Base-by-base conservation (phyloP, 2,888 invertebrate species). In the Empis stercorea region DNA sequence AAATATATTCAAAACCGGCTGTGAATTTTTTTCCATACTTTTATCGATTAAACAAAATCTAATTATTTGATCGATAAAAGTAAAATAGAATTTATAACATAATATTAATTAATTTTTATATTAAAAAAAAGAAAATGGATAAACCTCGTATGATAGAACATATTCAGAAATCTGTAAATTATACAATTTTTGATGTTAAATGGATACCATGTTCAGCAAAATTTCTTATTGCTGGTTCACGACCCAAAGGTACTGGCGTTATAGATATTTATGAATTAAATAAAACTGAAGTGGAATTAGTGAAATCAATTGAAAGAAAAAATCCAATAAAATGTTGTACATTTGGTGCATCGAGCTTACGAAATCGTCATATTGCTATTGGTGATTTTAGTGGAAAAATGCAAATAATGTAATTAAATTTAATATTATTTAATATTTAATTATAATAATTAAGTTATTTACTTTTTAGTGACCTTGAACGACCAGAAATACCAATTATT, bases 161-260 rank as follows among this genome's bases (percentile, higher is more conserved):
- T 61, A 76, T 84, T 32, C 86, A 93, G 61, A 84, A 86, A 63
- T 73, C 81, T 17, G 68, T 93, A 2, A 80, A 86, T 61, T 94
- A 87, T 66, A 87, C 89, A 0, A 68, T 93, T 20, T 93, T 88
- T 65, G 95, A 95, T 62, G 80, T 84, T n/a, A 89, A 88, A 71
- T 96, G 95, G 96, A 81, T 96, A 59, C 95, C 96, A 1, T 84
- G 86, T 61, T 92, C 93, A 4, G 87, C 95, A 1, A 94, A 93
- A 69, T 89, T 95, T 70, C 82, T 92, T 51, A 80, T 86, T 39
- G 73, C 95, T 46, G 96, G 96, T 10, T 84, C 83, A 14, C 78
- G 86, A 63, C 81, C 94, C 0, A 83, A 83, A 60, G 89, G 89
- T 41, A 83, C 81, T 44, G 96, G 96, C 1, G 78, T 87, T 20